Base-by-base conservation (phyloP, 2,113 vertebrate genomes). In the Vidua macroura region DNA sequence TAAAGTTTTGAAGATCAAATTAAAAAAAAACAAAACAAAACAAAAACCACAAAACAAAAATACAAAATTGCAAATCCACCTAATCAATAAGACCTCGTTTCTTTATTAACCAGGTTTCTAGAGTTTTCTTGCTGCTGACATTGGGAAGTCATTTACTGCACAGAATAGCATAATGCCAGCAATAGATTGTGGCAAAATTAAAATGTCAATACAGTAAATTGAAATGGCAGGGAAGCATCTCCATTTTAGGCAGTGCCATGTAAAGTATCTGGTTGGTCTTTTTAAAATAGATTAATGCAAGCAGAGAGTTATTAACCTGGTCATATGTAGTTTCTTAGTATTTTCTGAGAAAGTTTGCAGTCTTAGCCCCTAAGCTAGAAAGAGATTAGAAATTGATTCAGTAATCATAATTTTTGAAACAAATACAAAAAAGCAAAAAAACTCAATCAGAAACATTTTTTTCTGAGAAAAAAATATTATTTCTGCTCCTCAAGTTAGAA, bases 371-470 rank as follows among this genome's bases (percentile, higher is more conserved):
- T 88, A 93, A 86, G 53, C 35, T 76, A 81, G 58, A 74, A 46
- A n/a, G 52, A 97, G 60, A 96, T 96, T 95, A 96, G 92, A 96
- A 97, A 96, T 91, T 67, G 72, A 96, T 96, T 96, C 79, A 90
- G 18, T 94, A 90, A 67, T 91, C 52, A 74, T 92, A 10, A 93
- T 95, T 91, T 89, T 76, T 55, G 70, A 89, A 86, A 48, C 3
- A 59, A 85, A 79, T 56, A 25, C 6, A 51, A 30, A 41, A 49
- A 90, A 69, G 8, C 4, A 37, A 35, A 91, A 17, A 35, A 37
- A 7, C 1, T 1, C 13, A 44, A 19, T 23, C 25, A 75, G 31
- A 83, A 90, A 23, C 37, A 62, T 92, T 95, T 95, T 95, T 91
- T 96, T 91, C 72, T 74, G 41, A 68, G 66, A 67, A 92, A 90